phyloP scores from a whole-genome alignment of 2,113 vertebrate genomes.

The Phalacrocorax pelagicus region DNA sequence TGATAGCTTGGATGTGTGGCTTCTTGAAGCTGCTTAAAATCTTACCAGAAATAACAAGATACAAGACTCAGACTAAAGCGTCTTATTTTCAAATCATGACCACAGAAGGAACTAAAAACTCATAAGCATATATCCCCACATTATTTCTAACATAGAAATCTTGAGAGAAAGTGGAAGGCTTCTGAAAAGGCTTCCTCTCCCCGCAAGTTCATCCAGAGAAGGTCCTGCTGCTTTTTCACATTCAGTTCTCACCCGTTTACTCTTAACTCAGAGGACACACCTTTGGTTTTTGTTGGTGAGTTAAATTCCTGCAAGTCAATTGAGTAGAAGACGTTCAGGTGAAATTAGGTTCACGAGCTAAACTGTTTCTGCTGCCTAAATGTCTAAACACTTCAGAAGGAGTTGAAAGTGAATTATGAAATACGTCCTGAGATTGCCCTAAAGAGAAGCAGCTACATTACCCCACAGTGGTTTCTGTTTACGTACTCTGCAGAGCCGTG shows the following conservation, averaged over 20 bases:
- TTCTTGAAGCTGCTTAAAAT: neutral
- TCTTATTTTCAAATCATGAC: neutral
- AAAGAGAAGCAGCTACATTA: neutral
- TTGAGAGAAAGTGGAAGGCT: neutral
- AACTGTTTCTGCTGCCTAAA: neutral
- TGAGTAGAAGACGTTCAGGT: neutral
- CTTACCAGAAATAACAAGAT: neutral
- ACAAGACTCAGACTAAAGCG: neutral
- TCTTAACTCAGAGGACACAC: neutral
- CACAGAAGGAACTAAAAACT: neutral
- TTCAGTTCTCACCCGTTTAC: neutral
- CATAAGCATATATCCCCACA: neutral
- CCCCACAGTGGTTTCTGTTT: neutral
- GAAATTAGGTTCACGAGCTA: neutral
- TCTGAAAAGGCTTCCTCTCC: neutral
- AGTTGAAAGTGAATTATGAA: neutral
- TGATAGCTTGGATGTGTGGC: neutral
- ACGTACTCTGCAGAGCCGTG: rapidly evolving
- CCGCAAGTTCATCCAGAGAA: neutral
- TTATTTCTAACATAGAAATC: neutral
- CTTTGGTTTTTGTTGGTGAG: neutral
- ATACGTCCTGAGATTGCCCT: neutral
- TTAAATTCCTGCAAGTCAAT: neutral
- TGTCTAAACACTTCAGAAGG: neutral
- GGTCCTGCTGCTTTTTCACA: neutral